Evolutionary conservation across 2,113 vertebrate genomes (phyloP).

Genomic region (Patagioenas fasciata): DNA sequence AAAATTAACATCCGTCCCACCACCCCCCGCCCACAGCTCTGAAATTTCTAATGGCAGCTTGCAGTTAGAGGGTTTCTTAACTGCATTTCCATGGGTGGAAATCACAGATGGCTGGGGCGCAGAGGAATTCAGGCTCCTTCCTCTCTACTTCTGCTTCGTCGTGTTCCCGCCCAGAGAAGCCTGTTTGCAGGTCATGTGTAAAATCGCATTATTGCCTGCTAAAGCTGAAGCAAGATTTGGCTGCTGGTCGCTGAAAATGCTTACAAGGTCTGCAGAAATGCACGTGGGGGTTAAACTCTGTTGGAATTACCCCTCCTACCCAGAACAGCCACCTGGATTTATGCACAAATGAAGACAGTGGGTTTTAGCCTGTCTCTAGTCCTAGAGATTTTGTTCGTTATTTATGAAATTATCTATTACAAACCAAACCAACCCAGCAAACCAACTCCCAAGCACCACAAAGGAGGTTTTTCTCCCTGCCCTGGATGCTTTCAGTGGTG

Average conservation of each 20-base stretch:
- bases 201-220: background rate
- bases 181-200: conserved; percentile 27
- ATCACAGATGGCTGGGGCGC: conserved; percentile 55
- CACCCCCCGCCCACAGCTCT: background rate
- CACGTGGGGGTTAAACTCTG: background rate
- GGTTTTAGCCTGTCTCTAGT: background rate
- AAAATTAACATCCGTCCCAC: conserved; percentile 35
- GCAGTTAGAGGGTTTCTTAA: background rate
- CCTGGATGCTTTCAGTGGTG: background rate
- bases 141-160: background rate
- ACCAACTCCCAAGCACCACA: background rate
- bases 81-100: background rate
- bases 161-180: background rate
- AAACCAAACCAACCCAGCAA: background rate
- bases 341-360: fast-evolving
- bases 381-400: background rate
- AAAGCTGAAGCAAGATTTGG: background rate
- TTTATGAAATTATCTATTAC: background rate
- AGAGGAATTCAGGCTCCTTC: background rate
- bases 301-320: background rate
- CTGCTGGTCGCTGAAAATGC: background rate
- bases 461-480: background rate
- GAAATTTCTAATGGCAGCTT: conserved; percentile 38
- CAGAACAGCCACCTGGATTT: background rate
- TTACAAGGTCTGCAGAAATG: background rate